These are phyloP conservation scores for Bergia sp. DNA, from an alignment of 92 coral and sea anemone genomes.

Conservation along the genomic window DNA sequence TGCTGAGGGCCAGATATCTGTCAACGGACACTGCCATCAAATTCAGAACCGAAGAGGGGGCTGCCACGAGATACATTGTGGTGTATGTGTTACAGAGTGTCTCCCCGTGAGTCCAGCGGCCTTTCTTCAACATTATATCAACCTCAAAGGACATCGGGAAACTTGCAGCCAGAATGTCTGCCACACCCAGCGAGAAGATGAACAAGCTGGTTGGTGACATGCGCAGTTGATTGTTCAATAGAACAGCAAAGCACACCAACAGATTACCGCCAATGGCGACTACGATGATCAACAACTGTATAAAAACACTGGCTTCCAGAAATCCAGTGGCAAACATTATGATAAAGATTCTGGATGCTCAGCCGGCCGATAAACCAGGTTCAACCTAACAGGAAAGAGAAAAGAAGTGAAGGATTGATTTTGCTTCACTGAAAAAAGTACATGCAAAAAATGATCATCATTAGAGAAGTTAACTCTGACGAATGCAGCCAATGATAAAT, in stretches of 20 bases:
- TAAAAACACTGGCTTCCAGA: constrained; percentile 32
- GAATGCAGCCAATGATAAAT: too few species aligned
- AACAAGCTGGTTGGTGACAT: constrained; percentile 70
- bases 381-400: neutral
- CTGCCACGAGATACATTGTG: constrained; percentile 73
- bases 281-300: constrained; percentile 63
- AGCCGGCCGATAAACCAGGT: neutral
- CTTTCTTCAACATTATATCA: constrained; percentile 53
- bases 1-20: constrained; percentile 76
- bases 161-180: constrained; percentile 77
- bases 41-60: constrained; percentile 79
- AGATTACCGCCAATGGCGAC: constrained; percentile 70
- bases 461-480: too few species aligned
- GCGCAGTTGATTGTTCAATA: constrained; percentile 69
- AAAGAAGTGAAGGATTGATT: neutral
- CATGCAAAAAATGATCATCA: too few species aligned
- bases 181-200: constrained; percentile 84
- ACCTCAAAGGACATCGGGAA: constrained; percentile 87
- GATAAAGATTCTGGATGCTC: neutral
- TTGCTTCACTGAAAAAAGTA: too few species aligned
- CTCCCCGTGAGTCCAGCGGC: constrained; percentile 71
- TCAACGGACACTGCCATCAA: constrained; percentile 83
- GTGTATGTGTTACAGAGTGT: constrained; percentile 65
- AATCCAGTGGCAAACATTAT: neutral
- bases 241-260: constrained; percentile 77